Base-by-base conservation (phyloP, 2,888 invertebrate species). In the Drosophila prolongata region DNA sequence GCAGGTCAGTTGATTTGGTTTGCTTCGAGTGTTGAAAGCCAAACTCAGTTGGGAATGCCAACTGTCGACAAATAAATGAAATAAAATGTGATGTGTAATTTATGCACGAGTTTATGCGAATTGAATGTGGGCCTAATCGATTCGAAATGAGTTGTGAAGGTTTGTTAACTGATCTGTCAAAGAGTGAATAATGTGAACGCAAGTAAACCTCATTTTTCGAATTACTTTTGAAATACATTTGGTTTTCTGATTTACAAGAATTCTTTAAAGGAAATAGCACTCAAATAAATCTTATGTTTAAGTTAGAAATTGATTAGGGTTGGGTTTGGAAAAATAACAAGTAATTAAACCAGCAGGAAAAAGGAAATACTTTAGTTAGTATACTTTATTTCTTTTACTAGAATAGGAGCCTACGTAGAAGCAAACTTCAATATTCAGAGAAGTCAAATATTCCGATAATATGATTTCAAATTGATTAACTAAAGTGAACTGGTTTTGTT, bases 1-100 rank as follows among this genome's bases (percentile, higher is more conserved):
- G 89, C 80, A 89, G 82, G 82, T 83, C 82, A 82, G 60, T 78
- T 38, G 34, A 47, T 47, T 47, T 34, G 30, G 30, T 14, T 47
- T 11, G 47, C 14, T 67, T 43, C 6, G 43, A 44, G 56, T 53
- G 75, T 8, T 71, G 68, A 82, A 76, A 76, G 50, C 40, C 58
- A 44, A 76, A 78, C 64, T 57, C 69, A 60, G 59, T 43, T 61
- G 53, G 62, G 59, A 68, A 73, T 82, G 70, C 67, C 70, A 70
- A 16, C 61, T 71, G 54, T 55, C 66, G 68, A 47, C 55, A 47
- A 66, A 65, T 62, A 47, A 70, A 73, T 47, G 27, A 60, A 47
- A 42, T 66, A 42, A 27, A 47, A 13, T 54, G 14, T 27, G 19
- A 68, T 66, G 38, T 53, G 53, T 54, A 35, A 24, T 49, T 46